Percentiles rank a stretch among this genome's conserved stretches.
phyloP scores from a whole-genome alignment of 2,113 vertebrate genomes.

The Lasiurus cinereus region DNA sequence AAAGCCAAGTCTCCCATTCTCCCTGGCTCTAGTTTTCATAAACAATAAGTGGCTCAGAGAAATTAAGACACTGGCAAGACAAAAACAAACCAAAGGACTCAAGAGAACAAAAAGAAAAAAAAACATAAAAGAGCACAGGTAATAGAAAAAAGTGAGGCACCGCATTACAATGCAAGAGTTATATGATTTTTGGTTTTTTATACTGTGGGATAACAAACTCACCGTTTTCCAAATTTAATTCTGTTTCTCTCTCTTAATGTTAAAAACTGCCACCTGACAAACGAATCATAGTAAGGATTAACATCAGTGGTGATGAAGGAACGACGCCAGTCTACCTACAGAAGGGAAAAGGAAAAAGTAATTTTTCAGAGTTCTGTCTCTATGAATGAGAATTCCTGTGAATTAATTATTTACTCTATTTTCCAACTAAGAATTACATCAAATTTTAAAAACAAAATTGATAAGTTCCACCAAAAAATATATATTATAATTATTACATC shows the following conservation, averaged over 20 bases:
- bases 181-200: constrained; percentile 7
- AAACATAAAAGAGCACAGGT: not conserved
- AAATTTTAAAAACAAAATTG: not conserved
- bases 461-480: not conserved
- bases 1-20: not conserved
- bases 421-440: constrained; percentile 16
- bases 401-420: constrained; percentile 40
- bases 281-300: constrained; percentile 98
- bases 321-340: constrained; percentile 97
- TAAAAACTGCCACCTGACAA: constrained; percentile 97
- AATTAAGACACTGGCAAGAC: constrained; percentile 31
- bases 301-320: constrained; percentile 98
- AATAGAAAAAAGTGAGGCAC: not conserved
- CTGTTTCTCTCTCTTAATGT: constrained; percentile 96
- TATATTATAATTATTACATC: not conserved
- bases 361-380: not conserved
- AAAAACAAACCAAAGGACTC: constrained; percentile 21
- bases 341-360: not conserved
- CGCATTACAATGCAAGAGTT: not conserved
- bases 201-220: constrained; percentile 25
- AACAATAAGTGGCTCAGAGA: constrained; percentile 44
- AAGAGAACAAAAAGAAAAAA: not conserved
- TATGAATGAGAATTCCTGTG: not conserved
- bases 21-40: constrained; percentile 15
- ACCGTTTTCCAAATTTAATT: constrained; percentile 99